These are phyloP conservation scores for Rhodinocichla rosea DNA, from an alignment of 2,113 vertebrate genomes.

Conservation along the genomic window DNA sequence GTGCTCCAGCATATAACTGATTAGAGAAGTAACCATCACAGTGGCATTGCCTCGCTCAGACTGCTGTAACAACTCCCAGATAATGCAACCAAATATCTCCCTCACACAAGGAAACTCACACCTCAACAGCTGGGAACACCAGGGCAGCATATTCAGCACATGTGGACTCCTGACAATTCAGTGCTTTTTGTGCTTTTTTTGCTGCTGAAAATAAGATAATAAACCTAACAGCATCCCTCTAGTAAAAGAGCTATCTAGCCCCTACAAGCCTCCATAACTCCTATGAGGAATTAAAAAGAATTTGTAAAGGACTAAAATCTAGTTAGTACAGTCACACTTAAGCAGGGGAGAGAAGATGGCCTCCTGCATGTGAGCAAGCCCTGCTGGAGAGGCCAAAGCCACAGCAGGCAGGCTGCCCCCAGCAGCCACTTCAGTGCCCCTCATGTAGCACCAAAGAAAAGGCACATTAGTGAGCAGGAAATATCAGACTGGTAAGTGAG, in stretches of 20 bases:
- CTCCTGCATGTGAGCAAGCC: neutral
- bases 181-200: neutral
- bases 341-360: neutral
- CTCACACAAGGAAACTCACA: neutral
- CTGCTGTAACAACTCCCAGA: neutral
- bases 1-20: neutral
- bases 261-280: neutral
- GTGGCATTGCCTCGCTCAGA: neutral
- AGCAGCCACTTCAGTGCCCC: neutral
- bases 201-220: neutral
- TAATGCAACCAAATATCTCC: neutral
- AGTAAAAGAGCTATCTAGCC: neutral
- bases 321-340: neutral
- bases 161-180: neutral
- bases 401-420: neutral
- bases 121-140: neutral
- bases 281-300: neutral
- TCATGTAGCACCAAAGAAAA: neutral
- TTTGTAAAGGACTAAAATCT: neutral
- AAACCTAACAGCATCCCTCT: neutral
- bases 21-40: neutral
- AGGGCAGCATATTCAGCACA: neutral
- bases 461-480: fast-evolving
- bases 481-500: neutral
- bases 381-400: neutral